These are phyloP conservation scores for Brachionus koreanus DNA, from an alignment of 1,140 invertebrate genomes.

Conservation along the genomic window DNA sequence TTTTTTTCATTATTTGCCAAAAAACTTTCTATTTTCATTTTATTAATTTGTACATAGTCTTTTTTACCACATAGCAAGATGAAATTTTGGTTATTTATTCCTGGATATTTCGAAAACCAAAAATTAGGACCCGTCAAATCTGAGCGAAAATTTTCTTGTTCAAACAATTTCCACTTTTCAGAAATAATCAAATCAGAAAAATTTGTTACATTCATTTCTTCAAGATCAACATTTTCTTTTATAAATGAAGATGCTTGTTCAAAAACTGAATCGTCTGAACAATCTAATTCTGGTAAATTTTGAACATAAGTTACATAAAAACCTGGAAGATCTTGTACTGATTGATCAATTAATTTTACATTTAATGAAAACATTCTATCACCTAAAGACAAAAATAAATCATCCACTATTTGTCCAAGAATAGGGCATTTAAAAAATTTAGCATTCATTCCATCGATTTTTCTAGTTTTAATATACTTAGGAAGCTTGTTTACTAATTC, in stretches of 20 bases:
- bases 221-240: not conserved
- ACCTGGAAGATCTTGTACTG: not conserved
- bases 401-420: not conserved
- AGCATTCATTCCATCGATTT: not conserved
- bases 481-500: not conserved
- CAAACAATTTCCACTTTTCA: conserved; percentile 13
- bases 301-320: not conserved
- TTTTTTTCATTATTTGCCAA: not conserved
- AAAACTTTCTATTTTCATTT: not conserved
- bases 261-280: not conserved
- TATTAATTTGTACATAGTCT: not conserved
- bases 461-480: not conserved
- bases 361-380: not conserved
- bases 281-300: not conserved
- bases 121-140: not conserved
- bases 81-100: not conserved
- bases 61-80: not conserved
- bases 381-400: not conserved
- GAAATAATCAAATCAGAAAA: not conserved
- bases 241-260: not conserved
- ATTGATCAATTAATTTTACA: not conserved
- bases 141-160: not conserved
- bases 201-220: not conserved
- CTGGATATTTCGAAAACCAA: not conserved
- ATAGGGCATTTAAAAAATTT: not conserved